These are phyloP conservation scores for Eueremaeus valkanovi DNA, from an alignment of 2,888 invertebrate species.

Conservation along the genomic window DNA sequence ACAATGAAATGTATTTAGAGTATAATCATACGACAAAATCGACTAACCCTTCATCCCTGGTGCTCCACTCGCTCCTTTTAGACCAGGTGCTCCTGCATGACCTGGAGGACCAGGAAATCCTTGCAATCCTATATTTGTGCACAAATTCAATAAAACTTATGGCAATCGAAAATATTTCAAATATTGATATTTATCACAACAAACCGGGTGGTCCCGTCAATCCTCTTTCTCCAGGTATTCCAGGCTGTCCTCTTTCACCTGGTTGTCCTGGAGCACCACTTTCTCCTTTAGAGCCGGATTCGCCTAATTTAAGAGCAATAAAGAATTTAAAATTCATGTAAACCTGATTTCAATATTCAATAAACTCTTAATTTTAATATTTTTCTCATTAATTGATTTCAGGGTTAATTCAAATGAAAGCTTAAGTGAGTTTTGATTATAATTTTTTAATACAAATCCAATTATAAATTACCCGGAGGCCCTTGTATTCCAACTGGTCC, in stretches of 20 bases:
- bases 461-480: slow-evolving; percentile 76
- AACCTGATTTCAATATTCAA: no score
- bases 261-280: slow-evolving; percentile 41
- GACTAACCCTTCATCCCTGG: slow-evolving; percentile 52
- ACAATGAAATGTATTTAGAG: no score
- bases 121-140: no score
- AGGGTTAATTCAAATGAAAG: no score
- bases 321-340: no score
- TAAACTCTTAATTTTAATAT: no score
- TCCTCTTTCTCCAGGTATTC: slow-evolving; percentile 66
- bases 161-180: no score
- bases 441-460: no score
- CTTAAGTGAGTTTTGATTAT: no score
- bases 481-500: slow-evolving; percentile 54
- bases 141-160: no score
- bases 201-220: neutral
- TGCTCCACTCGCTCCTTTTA: slow-evolving; percentile 53
- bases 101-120: slow-evolving; percentile 63
- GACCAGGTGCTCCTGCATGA: slow-evolving; percentile 60
- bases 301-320: neutral
- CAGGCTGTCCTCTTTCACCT: slow-evolving; percentile 77
- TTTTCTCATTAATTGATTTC: no score
- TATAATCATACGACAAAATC: neutral
- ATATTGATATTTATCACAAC: no score
- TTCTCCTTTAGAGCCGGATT: neutral